These are phyloP conservation scores for Agonopterix arenella DNA, from an alignment of 2,888 invertebrate species.

Conservation along the genomic window DNA sequence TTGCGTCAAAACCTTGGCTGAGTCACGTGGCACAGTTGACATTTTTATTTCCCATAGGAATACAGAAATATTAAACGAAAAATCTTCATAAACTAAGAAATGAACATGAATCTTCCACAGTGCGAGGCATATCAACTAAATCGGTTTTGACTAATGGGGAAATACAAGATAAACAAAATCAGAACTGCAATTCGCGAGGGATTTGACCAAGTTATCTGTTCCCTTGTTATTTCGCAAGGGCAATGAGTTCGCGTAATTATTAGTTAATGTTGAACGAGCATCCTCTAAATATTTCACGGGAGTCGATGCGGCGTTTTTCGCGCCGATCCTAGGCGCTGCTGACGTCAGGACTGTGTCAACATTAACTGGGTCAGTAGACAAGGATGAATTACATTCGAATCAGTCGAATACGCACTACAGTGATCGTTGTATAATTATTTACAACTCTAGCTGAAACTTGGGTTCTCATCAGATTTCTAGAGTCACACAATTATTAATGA, in stretches of 20 bases:
- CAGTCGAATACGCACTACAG: constrained; percentile 9
- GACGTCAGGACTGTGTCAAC: constrained; percentile 67
- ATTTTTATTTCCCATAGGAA: constrained; percentile 1
- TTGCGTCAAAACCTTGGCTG: not conserved
- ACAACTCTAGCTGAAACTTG: not conserved
- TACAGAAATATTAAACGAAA: not conserved
- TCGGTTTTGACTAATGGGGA: constrained; percentile 7
- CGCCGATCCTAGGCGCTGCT: constrained; percentile 42
- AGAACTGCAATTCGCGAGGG: constrained; percentile 5
- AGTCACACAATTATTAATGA: no score
- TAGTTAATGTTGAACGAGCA: constrained; percentile 26
- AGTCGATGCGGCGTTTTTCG: constrained; percentile 47
- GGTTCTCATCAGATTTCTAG: no score
- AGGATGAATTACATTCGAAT: constrained; percentile 59
- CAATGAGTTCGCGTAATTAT: constrained; percentile 1
- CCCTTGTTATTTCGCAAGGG: not conserved
- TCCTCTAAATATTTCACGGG: constrained; percentile 38
- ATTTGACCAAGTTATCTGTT: constrained; percentile 6
- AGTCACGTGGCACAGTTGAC: not conserved
- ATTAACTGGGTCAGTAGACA: constrained; percentile 67
- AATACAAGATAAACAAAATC: constrained; percentile 9
- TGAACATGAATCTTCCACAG: constrained; percentile 4
- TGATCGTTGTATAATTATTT: not conserved
- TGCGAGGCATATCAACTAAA: constrained; percentile 5
- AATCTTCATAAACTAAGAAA: not conserved